These are phyloP conservation scores for Trichechus manatus DNA, from an alignment of 2,113 vertebrate genomes.

Conservation along the genomic window DNA sequence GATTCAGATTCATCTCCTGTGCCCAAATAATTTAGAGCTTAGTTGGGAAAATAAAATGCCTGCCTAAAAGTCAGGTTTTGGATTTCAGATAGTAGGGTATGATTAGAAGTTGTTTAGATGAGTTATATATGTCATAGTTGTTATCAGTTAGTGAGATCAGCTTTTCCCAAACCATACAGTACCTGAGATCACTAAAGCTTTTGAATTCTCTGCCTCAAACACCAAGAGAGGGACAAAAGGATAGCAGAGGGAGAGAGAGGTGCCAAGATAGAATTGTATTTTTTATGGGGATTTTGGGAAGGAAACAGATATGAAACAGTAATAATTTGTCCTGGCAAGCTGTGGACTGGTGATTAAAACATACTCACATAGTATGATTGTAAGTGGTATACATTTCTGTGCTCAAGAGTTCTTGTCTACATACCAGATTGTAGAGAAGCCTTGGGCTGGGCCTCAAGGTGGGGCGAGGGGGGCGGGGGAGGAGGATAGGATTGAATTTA, in stretches of 20 bases:
- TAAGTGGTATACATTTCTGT: neutral
- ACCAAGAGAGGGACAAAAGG: neutral
- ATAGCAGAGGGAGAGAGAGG: neutral
- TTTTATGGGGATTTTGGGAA: neutral
- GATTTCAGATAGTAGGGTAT: constrained; percentile 17
- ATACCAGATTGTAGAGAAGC: neutral
- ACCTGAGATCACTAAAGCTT: constrained; percentile 5
- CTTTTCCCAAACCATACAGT: constrained; percentile 38
- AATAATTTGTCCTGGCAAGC: constrained; percentile 18
- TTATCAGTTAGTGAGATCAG: constrained; percentile 13
- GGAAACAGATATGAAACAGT: neutral
- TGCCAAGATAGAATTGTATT: neutral
- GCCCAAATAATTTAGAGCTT: constrained; percentile 31
- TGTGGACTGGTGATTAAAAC: neutral
- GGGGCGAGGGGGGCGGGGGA: too few species aligned
- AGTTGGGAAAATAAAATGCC: constrained; percentile 1
- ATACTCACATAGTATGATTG: neutral
- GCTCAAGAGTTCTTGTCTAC: neutral
- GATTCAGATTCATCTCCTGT: constrained; percentile 1
- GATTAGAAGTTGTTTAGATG: constrained; percentile 18
- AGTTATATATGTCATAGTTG: neutral
- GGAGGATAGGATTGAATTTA: neutral
- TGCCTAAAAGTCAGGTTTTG: neutral
- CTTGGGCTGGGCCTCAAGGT: neutral
- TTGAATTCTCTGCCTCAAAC: constrained; percentile 45